phyloP scores from a whole-genome alignment of 2,888 invertebrate species.

The Ophion ellenae region DNA sequence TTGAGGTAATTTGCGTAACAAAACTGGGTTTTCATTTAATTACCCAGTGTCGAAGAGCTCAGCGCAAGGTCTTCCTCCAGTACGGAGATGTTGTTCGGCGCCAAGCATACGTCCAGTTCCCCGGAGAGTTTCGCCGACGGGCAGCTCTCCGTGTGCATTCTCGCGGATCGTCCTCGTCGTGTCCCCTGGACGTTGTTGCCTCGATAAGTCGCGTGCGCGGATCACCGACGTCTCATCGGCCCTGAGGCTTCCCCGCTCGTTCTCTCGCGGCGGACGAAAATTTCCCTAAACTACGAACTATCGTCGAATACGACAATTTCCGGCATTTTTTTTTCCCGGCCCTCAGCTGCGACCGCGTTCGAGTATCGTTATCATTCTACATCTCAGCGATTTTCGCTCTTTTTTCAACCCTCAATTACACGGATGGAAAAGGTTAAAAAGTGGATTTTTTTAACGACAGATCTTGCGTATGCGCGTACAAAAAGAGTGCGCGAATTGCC shows the following conservation, averaged over 20 bases:
- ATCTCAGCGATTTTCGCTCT: conserved; percentile 11
- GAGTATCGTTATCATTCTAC: conserved; percentile 3
- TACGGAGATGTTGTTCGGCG: conserved; percentile 66
- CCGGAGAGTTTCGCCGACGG: conserved; percentile 55
- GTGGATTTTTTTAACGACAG: neutral
- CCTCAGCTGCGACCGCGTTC: neutral
- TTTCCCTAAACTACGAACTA: neutral
- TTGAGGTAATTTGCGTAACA: too few species aligned
- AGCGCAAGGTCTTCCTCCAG: conserved; percentile 71
- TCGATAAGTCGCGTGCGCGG: neutral
- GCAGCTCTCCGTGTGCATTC: conserved; percentile 68
- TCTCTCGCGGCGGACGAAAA: neutral
- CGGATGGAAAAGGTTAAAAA: conserved; percentile 14
- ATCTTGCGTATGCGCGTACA: neutral
- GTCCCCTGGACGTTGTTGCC: neutral
- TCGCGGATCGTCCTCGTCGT: neutral
- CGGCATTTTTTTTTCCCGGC: neutral
- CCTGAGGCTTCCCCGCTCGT: neutral
- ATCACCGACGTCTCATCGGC: neutral
- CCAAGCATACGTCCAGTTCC: conserved; percentile 59
- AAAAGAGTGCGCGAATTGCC: neutral
- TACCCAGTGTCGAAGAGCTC: conserved; percentile 71
- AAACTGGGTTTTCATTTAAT: conserved; percentile 18
- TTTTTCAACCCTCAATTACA: conserved; percentile 8
- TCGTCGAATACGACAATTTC: neutral